phyloP scores from a whole-genome alignment of 2,797 vertebrate genomes.

The Trichosurus vulpecula region DNA sequence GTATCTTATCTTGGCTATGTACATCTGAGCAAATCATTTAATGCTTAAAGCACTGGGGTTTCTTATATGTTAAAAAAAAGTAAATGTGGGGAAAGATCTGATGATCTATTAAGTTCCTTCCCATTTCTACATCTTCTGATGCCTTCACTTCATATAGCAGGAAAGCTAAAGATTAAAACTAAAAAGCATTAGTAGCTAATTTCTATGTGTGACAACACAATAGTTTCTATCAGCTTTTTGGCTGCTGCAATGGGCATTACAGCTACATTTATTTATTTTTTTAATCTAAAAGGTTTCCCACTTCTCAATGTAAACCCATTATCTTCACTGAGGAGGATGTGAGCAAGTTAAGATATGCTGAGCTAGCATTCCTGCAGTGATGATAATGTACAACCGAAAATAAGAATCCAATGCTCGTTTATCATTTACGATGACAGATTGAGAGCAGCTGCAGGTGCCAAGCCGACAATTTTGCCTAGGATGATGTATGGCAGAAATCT shows the following conservation, averaged over 20 bases:
- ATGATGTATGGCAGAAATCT: conserved; percentile 65
- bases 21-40: neutral
- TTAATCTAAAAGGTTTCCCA: neutral
- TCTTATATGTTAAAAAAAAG: neutral
- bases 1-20: neutral
- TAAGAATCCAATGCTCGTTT: conserved; percentile 66
- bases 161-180: conserved; percentile 28
- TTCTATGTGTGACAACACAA: conserved; percentile 6
- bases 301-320: conserved; percentile 31
- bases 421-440: conserved; percentile 74
- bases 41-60: neutral
- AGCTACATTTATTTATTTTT: conserved; percentile 43
- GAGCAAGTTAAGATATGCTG: conserved; percentile 60
- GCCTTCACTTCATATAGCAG: neutral
- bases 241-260: neutral
- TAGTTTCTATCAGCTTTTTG: conserved; percentile 4
- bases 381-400: conserved; percentile 68
- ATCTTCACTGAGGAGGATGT: conserved; percentile 42
- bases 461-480: conserved; percentile 59
- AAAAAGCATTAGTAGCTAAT: neutral
- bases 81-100: neutral
- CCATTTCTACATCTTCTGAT: neutral
- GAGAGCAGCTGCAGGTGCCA: conserved; percentile 72
- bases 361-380: conserved; percentile 60
- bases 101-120: neutral